Evolutionary conservation across 2,797 vertebrate species (phyloP).

Genomic region (Thamnophis elegans): DNA sequence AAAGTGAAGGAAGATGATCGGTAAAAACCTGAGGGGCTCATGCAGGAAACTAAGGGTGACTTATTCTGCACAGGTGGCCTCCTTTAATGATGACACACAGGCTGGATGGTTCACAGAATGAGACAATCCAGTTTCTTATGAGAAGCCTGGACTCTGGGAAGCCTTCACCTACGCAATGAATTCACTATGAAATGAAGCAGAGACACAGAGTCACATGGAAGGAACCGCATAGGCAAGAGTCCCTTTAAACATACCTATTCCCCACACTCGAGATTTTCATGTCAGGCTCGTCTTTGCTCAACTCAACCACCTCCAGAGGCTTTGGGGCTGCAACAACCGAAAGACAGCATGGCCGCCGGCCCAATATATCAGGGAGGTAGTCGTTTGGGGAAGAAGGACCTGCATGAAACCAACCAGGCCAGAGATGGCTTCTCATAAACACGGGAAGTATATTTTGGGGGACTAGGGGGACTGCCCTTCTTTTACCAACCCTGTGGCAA

Average conservation of each 20-base stretch:
- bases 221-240: background rate
- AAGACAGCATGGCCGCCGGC: background rate
- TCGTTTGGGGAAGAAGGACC: background rate
- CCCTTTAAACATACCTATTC: background rate
- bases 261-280: background rate
- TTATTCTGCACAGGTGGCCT: constrained; percentile 18
- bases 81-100: constrained; percentile 17
- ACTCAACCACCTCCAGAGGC: background rate
- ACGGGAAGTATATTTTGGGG: background rate
- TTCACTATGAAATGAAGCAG: constrained; percentile 27
- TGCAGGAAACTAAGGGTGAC: constrained; percentile 11
- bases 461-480: background rate
- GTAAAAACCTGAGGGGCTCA: constrained; percentile 11
- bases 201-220: constrained; percentile 12
- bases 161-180: constrained; percentile 32
- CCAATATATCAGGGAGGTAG: background rate
- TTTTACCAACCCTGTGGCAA: background rate
- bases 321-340: background rate
- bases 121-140: constrained; percentile 31
- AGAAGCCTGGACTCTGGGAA: constrained; percentile 19
- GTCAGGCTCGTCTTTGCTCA: background rate
- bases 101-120: constrained; percentile 17
- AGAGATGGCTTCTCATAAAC: background rate
- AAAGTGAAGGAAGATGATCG: background rate
- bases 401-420: background rate